phyloP scores from a whole-genome alignment of 2,797 vertebrate species.

The Sarcophilus harrisii region DNA sequence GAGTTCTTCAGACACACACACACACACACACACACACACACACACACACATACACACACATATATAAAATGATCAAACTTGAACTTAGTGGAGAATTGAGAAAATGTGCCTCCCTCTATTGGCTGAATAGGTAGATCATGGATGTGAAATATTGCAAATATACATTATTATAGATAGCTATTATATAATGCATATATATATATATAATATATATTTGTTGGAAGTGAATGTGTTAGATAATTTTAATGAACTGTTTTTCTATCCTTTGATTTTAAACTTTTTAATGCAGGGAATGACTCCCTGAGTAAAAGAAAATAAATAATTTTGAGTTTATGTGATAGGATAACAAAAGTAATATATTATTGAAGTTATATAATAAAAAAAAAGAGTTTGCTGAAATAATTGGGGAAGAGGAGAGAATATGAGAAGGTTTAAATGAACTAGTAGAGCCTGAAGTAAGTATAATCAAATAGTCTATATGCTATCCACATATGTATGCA shows the following conservation, averaged over 20 bases:
- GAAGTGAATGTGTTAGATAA: neutral
- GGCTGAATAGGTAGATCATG: neutral
- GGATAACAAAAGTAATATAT: neutral
- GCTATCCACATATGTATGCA: too few species aligned
- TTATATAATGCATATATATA: neutral
- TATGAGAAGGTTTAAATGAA: neutral
- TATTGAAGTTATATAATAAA: neutral
- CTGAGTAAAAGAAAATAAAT: neutral
- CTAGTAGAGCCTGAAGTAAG: neutral
- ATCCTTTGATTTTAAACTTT: neutral
- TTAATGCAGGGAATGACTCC: neutral
- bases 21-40: neutral
- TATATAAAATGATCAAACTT: neutral
- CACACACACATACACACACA: too few species aligned
- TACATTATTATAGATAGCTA: neutral
- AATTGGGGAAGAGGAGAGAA: neutral
- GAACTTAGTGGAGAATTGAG: neutral
- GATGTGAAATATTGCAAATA: neutral
- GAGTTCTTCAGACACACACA: too few species aligned
- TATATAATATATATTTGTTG: neutral
- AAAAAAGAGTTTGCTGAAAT: neutral
- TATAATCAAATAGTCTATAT: neutral
- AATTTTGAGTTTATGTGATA: neutral
- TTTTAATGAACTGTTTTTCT: neutral
- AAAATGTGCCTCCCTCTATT: neutral